Evolutionary conservation across 1,140 invertebrate genomes (phyloP).

Genomic region (Myzus persicae): DNA sequence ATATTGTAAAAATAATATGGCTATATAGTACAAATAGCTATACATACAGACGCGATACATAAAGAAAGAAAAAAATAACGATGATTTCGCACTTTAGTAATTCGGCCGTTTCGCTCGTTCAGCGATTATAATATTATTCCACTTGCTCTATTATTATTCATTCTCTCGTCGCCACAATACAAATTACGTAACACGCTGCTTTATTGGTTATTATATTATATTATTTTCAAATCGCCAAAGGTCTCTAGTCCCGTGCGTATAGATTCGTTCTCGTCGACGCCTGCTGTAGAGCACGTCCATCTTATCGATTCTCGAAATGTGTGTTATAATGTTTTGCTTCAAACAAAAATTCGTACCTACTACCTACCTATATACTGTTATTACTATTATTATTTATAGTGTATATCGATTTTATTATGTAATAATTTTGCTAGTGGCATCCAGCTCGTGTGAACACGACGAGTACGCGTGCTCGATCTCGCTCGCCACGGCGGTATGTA

Average conservation of each 20-base stretch:
- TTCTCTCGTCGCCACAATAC: neutral
- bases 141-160: neutral
- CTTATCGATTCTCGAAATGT: neutral
- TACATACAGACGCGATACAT: neutral
- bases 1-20: neutral
- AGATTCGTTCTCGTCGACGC: neutral
- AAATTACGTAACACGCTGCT: neutral
- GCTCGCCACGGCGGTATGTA: neutral
- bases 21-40: neutral
- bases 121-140: neutral
- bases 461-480: neutral
- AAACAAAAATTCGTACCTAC: neutral
- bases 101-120: neutral
- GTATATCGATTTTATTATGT: neutral
- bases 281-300: neutral
- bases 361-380: neutral
- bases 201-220: neutral
- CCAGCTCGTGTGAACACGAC: neutral
- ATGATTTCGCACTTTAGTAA: neutral
- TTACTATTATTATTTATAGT: neutral
- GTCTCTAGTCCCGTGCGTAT: neutral
- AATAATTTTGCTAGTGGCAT: neutral
- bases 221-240: neutral
- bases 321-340: neutral
- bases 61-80: neutral